Base-by-base conservation (phyloP, 2,888 invertebrate genomes). In the Philhelius pedissequus region DNA sequence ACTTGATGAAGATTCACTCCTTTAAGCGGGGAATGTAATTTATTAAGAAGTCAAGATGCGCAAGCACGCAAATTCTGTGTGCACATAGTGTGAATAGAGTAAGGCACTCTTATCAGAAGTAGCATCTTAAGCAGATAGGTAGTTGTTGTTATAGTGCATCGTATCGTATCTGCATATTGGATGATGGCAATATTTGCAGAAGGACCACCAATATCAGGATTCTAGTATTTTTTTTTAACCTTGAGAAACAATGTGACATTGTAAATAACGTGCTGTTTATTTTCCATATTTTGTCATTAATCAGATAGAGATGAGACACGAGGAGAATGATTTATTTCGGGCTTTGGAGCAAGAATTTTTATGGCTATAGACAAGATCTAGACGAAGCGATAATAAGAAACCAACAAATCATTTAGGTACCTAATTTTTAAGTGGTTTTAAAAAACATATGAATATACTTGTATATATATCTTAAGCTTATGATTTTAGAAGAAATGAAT, bases 41-140 rank as follows among this genome's bases (percentile, higher is more conserved):
- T 71, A 78, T 48, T 54, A 56, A 70, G 56, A 64, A 71, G 70
- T 77, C 71, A 71, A 77, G 70, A 54, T 60, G 38, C 25, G 25
- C 60, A 60, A 69, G 70, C 38, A 62, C 15, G 40, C 50, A 27
- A 22, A 56, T 18, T 56, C 20, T 32, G 13, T 8, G 15, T 38
- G n/a, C 40, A 13, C 8, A 35, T 5, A 56, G 20, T 58, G 32
- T 40, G 15, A n/a, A 25, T 60, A 7, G 18, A 43, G 9, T 6
- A 40, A 60, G 25, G 52, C 25, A 66, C 56, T n/a, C n/a, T 66
- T 71, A 78, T 78, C 71, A 32, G 38, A 56, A 78, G 64, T 43
- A 58, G 64, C 58, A 78, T 71, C 78, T 66, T 73, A 6, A 66
- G 48, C 35, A 60, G 25, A 40, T 15, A 60, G 25, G 25, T 15